These are phyloP conservation scores for Eupeodes latifasciatus DNA, from an alignment of 2,888 invertebrate genomes.

Conservation along the genomic window DNA sequence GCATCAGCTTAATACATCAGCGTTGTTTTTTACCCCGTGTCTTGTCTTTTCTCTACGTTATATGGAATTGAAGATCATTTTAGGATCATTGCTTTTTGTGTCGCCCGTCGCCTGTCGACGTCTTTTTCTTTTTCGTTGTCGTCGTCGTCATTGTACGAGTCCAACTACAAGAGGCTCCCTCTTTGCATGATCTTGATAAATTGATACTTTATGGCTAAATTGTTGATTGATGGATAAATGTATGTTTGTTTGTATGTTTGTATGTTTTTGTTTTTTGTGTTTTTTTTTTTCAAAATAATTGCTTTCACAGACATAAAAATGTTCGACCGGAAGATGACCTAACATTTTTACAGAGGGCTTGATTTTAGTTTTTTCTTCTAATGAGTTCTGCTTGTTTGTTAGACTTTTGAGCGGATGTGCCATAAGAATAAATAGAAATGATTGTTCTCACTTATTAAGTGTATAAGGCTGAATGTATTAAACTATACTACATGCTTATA, in stretches of 20 bases:
- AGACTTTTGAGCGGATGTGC: no score
- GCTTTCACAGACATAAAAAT: not conserved
- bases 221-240: conserved; percentile 64
- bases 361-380: no score
- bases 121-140: not conserved
- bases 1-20: no score
- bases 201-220: conserved; percentile 64
- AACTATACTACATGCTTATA: no score
- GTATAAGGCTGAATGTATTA: no score
- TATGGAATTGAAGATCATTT: not conserved
- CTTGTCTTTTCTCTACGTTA: not conserved
- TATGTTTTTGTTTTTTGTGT: not conserved
- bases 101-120: not conserved
- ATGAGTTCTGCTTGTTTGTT: no score
- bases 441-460: no score
- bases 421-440: no score
- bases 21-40: conserved; percentile 8
- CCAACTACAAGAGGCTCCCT: not conserved
- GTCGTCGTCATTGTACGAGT: not conserved
- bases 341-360: no score
- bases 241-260: conserved; percentile 7
- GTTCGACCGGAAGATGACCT: no score
- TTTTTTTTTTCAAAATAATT: not conserved
- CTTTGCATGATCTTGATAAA: conserved; percentile 53
- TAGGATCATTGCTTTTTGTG: not conserved